These are phyloP conservation scores for Solenopsis invicta DNA, from an alignment of 1,140 invertebrate genomes.

Conservation along the genomic window DNA sequence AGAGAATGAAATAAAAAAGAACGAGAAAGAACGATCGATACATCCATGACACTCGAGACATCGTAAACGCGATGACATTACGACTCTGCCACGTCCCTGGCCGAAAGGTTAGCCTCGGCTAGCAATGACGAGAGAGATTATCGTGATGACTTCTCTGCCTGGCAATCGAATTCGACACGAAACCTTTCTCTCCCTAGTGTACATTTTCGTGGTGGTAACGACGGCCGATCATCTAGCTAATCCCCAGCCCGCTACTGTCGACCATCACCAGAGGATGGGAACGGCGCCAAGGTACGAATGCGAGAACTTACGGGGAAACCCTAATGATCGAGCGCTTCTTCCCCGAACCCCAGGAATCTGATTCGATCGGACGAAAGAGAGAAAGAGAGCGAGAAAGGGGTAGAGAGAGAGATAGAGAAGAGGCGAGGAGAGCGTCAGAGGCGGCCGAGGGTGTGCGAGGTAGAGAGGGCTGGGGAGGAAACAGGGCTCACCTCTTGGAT, in stretches of 20 bases:
- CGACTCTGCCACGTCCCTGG: constrained; percentile 12
- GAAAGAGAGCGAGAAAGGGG: constrained; percentile 59
- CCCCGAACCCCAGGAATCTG: constrained; percentile 81
- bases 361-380: constrained; percentile 74
- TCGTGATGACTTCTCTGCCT: constrained; percentile 53
- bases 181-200: constrained; percentile 34
- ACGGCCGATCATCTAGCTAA: constrained; percentile 16
- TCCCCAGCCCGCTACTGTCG: neutral
- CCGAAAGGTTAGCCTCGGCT: constrained; percentile 35
- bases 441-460: neutral
- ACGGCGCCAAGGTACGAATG: constrained; percentile 72
- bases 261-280: constrained; percentile 49
- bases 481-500: constrained; percentile 57
- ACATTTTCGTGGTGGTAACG: constrained; percentile 54
- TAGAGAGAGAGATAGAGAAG: neutral
- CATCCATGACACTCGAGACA: constrained; percentile 50
- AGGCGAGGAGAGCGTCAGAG: constrained; percentile 24
- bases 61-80: constrained; percentile 59
- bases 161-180: constrained; percentile 63
- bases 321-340: constrained; percentile 82
- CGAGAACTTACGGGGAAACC: constrained; percentile 81
- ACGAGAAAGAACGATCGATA: constrained; percentile 49
- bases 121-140: constrained; percentile 41
- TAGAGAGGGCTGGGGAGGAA: constrained; percentile 24
- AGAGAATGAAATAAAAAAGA: constrained; percentile 12